Evolutionary conservation across 30 jellyfish, hydroid and myxozoan species (phyloP), one percentile per base, ranked within the genome.

Genomic region (Hydractinia symbiolongicarpus): DNA sequence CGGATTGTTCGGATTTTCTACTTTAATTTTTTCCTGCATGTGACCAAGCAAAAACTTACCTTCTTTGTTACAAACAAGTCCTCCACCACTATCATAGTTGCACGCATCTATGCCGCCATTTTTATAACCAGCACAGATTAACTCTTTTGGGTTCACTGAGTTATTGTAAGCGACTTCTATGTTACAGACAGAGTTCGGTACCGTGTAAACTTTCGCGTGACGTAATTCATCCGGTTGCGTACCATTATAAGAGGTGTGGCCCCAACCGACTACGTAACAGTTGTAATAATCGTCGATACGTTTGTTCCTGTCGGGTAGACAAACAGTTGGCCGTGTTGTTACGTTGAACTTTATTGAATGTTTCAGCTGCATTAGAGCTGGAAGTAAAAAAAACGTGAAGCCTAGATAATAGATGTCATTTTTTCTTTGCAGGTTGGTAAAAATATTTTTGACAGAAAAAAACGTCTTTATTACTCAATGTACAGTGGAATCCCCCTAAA

Each of bases 41-140:
- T 30, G 44, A 30, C 44, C 1, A 30, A 30, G 44, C 44, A 30
- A 30, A 30, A 30, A 30, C 44, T 30, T 30, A 49, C 95, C 95
- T 5, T 86, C 66, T 55, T 69, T 71, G 69, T 81, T 85, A 73
- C 98, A 91, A 11, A 84, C 87, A 53, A 91, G 86, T 19, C 88
- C 95, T 7, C 98, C 98, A 13, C 98, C 98, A 73, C 98, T 91
- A 84, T 91, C 98, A 69, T 86, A 91, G 17, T 91, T 94, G 77
- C 98, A 91, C 60, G 98, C 95, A 78, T 91, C 98, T 11, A 86
- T 86, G 9, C 95, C 95, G 6, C 98, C 98, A 14, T 79, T 71
- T 15, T 76, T 84, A 72, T 79, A 91, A 53, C 98, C 98, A 6
- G 98, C 98, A 70, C 98, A 91, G n/a, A 91, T 55, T 8, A 62